Percentiles rank a stretch among this genome's conserved stretches.
Conservation (phyloP, 2,113 vertebrate species). For the Odobenus rosmarus region DNA sequence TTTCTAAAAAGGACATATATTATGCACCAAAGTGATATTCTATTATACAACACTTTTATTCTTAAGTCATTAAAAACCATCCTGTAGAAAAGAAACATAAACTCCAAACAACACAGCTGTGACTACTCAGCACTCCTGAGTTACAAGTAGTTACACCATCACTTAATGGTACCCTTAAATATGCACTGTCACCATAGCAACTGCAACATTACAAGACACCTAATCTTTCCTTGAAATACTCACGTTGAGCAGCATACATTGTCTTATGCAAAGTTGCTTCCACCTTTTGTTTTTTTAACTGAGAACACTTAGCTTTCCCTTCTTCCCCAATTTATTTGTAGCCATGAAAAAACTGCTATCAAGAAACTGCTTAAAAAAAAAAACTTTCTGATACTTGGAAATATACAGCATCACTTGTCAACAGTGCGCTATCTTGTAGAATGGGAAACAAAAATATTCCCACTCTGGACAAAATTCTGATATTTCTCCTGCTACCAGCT, state of each 20-base stretch:
- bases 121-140: conserved; percentile 77
- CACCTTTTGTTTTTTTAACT: conserved; percentile 20
- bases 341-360: conserved; percentile 1
- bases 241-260: conserved; percentile 9
- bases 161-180: conserved; percentile 85
- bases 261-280: conserved; percentile 38
- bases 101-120: conserved; percentile 72
- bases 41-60: conserved; percentile 50
- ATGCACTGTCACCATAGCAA: conserved; percentile 85
- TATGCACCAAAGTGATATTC: conserved; percentile 20
- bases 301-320: not conserved
- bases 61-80: conserved; percentile 53
- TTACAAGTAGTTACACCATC: conserved; percentile 75
- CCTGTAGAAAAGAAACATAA: conserved; percentile 60
- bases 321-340: conserved; percentile 1
- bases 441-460: not conserved
- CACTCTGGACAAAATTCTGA: not conserved
- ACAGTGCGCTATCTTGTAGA: not conserved
- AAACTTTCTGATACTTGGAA: not conserved
- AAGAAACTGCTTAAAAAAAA: conserved; percentile 18
- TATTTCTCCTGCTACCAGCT: not conserved
- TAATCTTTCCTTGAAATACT: conserved; percentile 64
- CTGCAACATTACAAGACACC: conserved; percentile 64
- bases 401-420: not conserved
- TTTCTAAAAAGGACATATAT: conserved; percentile 10